phyloP scores from a whole-genome alignment of 2,797 vertebrate species.

The Myiotriccus ornatus region DNA sequence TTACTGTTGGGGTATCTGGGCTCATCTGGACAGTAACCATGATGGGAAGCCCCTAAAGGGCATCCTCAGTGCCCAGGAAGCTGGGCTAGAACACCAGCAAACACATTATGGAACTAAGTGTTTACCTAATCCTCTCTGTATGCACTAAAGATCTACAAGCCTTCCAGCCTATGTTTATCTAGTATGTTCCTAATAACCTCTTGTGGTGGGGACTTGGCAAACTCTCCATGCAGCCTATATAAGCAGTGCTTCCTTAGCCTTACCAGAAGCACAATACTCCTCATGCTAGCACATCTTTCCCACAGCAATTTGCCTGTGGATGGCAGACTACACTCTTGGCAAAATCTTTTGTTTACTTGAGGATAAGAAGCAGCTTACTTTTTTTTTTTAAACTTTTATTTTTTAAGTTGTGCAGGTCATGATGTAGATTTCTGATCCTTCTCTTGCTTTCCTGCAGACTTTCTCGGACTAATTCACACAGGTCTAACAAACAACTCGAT shows the following conservation, averaged over 20 bases:
- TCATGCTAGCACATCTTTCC: accelerated
- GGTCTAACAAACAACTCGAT: neutral
- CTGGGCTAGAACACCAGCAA: neutral
- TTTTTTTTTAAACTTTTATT: neutral
- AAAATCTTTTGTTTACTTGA: neutral
- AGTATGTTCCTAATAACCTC: neutral
- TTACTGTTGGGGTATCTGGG: neutral
- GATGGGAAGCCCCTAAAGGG: neutral
- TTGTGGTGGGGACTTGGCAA: neutral
- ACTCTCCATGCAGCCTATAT: accelerated
- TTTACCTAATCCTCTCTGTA: neutral
- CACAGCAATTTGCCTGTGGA: neutral
- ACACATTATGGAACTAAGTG: neutral
- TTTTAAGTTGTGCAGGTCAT: neutral
- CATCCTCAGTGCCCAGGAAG: neutral
- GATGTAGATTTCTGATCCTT: neutral
- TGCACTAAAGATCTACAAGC: neutral
- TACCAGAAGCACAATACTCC: neutral
- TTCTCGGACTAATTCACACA: neutral
- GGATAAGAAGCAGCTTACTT: neutral
- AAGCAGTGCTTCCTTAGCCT: neutral
- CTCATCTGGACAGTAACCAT: accelerated
- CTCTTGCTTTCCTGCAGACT: neutral
- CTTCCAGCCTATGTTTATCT: neutral
- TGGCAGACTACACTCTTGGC: neutral